Evolutionary conservation across 2,797 vertebrate genomes (phyloP), one percentile per base, ranked within the genome.

Genomic region (Orientallactaga sibirica): DNA sequence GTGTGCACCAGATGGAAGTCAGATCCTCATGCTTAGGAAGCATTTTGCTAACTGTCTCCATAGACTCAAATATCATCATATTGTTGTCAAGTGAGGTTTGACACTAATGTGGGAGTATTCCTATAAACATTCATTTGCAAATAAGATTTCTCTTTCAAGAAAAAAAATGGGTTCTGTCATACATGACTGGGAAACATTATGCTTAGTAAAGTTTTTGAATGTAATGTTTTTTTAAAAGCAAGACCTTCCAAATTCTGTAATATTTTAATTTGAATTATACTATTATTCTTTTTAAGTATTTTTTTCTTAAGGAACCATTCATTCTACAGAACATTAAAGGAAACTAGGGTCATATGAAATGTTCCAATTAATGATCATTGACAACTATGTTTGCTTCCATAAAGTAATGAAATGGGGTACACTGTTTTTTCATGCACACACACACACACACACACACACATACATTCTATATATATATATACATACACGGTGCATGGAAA

Each of bases 231-330:
- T 68, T 48, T 48, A 7, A 79, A 0, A 48, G 27, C 33, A 64
- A 62, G n/a, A 43, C 11, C 16, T 79, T 5, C 3, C 37, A 48
- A 79, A 64, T 19, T 86, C 64, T 83, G 61, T 74, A 92, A 77
- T 90, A 52, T 66, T 16, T 80, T 91, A 37, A 95, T 82, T 58
- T 91, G 61, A 58, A 64, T 25, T 67, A 33, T 73, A 90, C 43
- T 29, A 62, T 66, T 33, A 41, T 76, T 92, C 4, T 20, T 1
- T 18, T 71, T 82, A 55, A 70, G 52, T 82, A 41, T 14, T 79
- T 90, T 85, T 91, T 90, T 75, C 20, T 82, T 11, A 43, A 12
- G 7, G 48, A 93, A 83, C 4, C 1, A 11, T 91, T 78, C 62
- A 67, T 84, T 75, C 3, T 29, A 29, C 58, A 27, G 27, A 85